Evolutionary conservation across 2,113 vertebrate species (phyloP).

Genomic region (Columbina picui): DNA sequence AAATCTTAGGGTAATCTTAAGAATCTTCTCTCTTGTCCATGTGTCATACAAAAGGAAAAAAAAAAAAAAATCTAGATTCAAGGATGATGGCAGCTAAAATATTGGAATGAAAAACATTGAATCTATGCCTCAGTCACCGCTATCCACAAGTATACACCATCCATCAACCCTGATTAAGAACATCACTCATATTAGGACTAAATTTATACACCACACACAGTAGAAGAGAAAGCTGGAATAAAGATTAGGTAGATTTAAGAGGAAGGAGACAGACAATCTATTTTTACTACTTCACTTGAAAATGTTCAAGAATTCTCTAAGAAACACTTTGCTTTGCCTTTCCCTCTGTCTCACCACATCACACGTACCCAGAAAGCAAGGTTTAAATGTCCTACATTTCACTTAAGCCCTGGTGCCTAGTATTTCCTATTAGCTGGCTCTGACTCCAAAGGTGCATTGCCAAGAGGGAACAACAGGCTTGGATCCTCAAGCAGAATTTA

Average conservation of each 20-base stretch:
- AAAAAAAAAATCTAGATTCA: neutral
- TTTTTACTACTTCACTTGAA: neutral
- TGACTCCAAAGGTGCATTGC: neutral
- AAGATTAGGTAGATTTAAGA: neutral
- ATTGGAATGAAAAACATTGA: neutral
- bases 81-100: neutral
- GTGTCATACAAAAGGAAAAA: neutral
- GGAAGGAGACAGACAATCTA: neutral
- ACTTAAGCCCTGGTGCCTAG: neutral
- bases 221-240: neutral
- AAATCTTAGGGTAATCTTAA: neutral
- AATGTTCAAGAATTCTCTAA: neutral
- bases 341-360: neutral
- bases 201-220: neutral
- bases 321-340: neutral
- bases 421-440: constrained; percentile 36
- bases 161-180: neutral
- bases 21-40: neutral
- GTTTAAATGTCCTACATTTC: neutral
- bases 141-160: neutral
- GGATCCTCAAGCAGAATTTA: neutral
- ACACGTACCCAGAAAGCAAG: neutral
- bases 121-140: neutral
- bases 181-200: neutral
- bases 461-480: constrained; percentile 6